These are phyloP conservation scores for Fulica atra DNA, from an alignment of 2,113 vertebrate species.

Conservation along the genomic window DNA sequence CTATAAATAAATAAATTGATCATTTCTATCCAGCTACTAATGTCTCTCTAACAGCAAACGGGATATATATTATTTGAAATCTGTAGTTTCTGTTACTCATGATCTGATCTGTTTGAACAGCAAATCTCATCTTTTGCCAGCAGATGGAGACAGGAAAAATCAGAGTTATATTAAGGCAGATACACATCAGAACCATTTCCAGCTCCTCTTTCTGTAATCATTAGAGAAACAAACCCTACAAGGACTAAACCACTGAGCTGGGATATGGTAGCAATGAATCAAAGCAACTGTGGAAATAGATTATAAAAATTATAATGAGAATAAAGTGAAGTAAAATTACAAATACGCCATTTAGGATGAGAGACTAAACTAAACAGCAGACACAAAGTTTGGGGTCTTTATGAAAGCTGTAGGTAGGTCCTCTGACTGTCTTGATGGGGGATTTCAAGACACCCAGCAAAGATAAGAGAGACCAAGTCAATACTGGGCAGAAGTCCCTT, in stretches of 20 bases:
- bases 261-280: neutral
- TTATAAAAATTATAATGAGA: neutral
- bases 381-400: neutral
- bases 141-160: slow-evolving; percentile 66
- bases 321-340: neutral
- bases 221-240: neutral
- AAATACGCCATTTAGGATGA: neutral
- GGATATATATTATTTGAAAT: neutral
- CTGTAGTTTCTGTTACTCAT: neutral
- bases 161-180: neutral
- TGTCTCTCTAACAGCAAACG: neutral
- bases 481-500: neutral
- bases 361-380: neutral
- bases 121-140: slow-evolving; percentile 50
- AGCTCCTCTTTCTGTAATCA: neutral
- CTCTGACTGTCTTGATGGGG: neutral
- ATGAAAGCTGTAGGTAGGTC: neutral
- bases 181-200: neutral
- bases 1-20: slow-evolving; percentile 14
- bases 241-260: neutral
- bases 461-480: neutral
- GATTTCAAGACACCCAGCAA: neutral
- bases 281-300: neutral
- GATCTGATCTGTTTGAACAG: neutral
- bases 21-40: neutral